These are phyloP conservation scores for Abscondita cerata DNA, from an alignment of 2,888 invertebrate species.

Conservation along the genomic window DNA sequence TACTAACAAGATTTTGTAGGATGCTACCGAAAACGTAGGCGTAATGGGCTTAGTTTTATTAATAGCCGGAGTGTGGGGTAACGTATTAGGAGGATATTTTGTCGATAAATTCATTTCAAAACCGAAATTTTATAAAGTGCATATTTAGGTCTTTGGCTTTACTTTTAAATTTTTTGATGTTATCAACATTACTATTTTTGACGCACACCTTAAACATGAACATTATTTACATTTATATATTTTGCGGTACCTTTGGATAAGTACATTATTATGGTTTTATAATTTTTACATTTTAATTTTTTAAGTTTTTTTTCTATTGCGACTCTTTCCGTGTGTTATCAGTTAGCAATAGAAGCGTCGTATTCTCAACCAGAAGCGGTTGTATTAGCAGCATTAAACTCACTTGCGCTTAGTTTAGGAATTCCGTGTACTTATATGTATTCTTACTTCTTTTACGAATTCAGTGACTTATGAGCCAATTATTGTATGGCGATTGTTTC, in stretches of 20 bases:
- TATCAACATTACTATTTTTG: no score
- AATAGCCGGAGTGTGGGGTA: no score
- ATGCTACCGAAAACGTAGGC: no score
- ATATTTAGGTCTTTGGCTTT: no score
- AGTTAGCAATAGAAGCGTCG: slow-evolving; percentile 95
- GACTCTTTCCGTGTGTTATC: slow-evolving; percentile 98
- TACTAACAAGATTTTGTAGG: no score
- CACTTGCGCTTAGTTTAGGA: slow-evolving; percentile 83
- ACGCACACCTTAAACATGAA: neutral
- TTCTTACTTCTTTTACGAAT: slow-evolving; percentile 18
- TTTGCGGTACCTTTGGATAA: neutral
- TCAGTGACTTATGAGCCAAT: no score
- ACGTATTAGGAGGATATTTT: no score
- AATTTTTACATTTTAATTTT: slow-evolving; percentile 65
- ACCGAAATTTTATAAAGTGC: no score
- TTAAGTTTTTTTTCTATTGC: slow-evolving; percentile 99
- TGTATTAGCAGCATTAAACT: slow-evolving; percentile 93
- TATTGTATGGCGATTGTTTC: no score
- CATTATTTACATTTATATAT: neutral
- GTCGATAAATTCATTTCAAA: no score
- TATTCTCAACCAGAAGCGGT: slow-evolving; percentile 99
- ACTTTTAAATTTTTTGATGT: no score
- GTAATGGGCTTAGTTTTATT: no score
- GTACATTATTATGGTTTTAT: neutral
- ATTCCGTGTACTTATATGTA: slow-evolving; percentile 82